These are phyloP conservation scores for Mustelus asterias DNA, from an alignment of 2,113 vertebrate genomes.

Conservation along the genomic window DNA sequence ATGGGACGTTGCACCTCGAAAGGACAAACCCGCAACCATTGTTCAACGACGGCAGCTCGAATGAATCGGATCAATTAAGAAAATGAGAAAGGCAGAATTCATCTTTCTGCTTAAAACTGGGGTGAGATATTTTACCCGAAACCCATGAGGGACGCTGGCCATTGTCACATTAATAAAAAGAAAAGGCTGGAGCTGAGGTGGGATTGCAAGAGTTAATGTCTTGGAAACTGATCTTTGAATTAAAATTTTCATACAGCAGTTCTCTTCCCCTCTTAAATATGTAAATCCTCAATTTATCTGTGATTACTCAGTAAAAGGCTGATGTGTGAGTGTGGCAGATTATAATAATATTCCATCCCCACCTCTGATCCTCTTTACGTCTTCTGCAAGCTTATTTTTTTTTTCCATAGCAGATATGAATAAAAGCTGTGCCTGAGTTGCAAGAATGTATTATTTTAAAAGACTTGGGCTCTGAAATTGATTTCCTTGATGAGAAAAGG, in stretches of 20 bases:
- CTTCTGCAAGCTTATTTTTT: constrained; percentile 50
- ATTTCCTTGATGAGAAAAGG: constrained; percentile 77
- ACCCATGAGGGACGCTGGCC: background rate
- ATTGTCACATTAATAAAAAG: background rate
- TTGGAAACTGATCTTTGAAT: constrained; percentile 49
- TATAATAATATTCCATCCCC: constrained; percentile 66
- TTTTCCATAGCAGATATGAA: constrained; percentile 66
- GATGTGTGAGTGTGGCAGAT: constrained; percentile 70
- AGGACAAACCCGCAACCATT: background rate
- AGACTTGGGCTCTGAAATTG: constrained; percentile 72
- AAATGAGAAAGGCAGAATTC: background rate
- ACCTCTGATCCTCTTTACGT: constrained; percentile 75
- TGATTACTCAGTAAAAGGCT: constrained; percentile 70
- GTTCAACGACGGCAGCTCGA: background rate
- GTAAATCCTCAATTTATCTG: constrained; percentile 79
- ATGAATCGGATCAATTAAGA: background rate
- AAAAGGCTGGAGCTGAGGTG: background rate
- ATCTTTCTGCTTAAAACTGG: background rate
- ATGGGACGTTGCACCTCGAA: too few species aligned
- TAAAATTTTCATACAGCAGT: constrained; percentile 55
- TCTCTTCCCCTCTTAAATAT: constrained; percentile 66
- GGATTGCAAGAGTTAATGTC: constrained; percentile 34
- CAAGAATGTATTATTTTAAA: constrained; percentile 77
- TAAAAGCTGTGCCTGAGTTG: constrained; percentile 55
- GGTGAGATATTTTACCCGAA: background rate